Percentiles rank a stretch among this genome's conserved stretches.
phyloP scores from a whole-genome alignment of 2,113 vertebrate genomes.

The Oreochromis spilurus region DNA sequence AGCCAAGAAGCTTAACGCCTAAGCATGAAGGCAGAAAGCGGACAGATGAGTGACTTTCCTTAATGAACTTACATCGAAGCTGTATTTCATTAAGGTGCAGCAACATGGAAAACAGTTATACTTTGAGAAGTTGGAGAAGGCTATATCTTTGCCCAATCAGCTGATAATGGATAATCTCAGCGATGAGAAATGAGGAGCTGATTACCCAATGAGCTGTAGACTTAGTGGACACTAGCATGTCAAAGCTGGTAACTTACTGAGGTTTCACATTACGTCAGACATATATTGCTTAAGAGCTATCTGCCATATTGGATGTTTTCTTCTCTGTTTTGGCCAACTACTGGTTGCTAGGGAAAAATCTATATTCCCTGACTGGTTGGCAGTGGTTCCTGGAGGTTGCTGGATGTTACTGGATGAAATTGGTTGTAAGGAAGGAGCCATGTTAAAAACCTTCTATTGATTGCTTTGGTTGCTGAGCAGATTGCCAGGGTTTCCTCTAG shows the following conservation, averaged over 20 bases:
- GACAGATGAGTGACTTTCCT: background rate
- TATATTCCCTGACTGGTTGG: background rate
- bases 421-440: background rate
- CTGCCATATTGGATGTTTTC: background rate
- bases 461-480: background rate
- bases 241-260: background rate
- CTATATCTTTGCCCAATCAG: background rate
- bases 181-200: background rate
- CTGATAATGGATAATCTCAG: background rate
- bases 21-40: background rate
- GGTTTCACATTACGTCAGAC: background rate
- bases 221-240: background rate
- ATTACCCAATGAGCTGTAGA: background rate
- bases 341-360: background rate
- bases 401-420: background rate
- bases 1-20: background rate
- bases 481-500: background rate
- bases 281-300: background rate
- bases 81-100: background rate
- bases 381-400: background rate
- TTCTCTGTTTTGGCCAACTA: background rate
- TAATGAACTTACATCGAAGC: background rate
- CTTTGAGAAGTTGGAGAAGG: background rate
- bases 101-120: background rate
- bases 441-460: background rate